phyloP scores from a whole-genome alignment of 1,140 invertebrate genomes.

The Dendrolimus punctatus region DNA sequence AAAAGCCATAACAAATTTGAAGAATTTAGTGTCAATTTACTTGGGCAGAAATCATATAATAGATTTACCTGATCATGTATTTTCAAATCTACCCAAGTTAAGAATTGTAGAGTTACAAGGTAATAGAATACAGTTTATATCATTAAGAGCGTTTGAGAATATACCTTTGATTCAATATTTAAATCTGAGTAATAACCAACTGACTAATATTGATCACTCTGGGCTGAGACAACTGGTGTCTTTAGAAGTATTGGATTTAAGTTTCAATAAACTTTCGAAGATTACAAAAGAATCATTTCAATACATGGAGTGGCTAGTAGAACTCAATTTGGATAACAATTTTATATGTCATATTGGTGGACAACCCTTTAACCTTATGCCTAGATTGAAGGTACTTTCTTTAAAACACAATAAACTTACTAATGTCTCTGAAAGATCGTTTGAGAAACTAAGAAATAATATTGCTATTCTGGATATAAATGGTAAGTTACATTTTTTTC shows the following conservation, averaged over 20 bases:
- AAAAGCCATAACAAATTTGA: constrained; percentile 83
- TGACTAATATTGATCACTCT: constrained; percentile 79
- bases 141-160: constrained; percentile 83
- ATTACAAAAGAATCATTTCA: constrained; percentile 77
- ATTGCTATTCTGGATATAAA: constrained; percentile 89
- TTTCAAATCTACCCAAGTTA: constrained; percentile 83
- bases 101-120: constrained; percentile 86
- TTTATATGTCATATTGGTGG: constrained; percentile 80
- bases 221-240: constrained; percentile 81
- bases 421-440: constrained; percentile 81
- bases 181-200: constrained; percentile 86
- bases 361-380: constrained; percentile 86
- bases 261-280: constrained; percentile 82
- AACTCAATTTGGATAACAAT: constrained; percentile 86
- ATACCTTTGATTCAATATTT: constrained; percentile 84
- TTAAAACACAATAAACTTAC: constrained; percentile 85
- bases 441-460: constrained; percentile 82
- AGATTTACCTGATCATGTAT: constrained; percentile 80
- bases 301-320: constrained; percentile 87
- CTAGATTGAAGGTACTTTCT: constrained; percentile 83
- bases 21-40: constrained; percentile 83
- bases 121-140: constrained; percentile 82
- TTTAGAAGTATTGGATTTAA: constrained; percentile 86
- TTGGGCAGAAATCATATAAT: constrained; percentile 83
- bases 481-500: constrained; percentile 71